Evolutionary conservation across 2,888 invertebrate species (phyloP).

Genomic region (Andrena chrysosceles): DNA sequence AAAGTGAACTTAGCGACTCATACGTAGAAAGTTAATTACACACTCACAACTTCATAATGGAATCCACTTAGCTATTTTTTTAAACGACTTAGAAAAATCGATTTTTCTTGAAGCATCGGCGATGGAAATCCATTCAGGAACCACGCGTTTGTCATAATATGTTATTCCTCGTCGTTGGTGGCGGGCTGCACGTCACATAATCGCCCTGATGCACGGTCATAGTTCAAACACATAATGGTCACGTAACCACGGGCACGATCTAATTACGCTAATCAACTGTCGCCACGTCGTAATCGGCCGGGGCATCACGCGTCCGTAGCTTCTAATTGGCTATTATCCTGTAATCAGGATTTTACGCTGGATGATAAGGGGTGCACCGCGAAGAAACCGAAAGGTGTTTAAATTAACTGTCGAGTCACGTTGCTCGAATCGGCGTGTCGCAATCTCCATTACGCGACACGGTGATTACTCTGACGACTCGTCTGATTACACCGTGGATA

Average conservation of each 20-base stretch:
- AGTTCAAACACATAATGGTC: slow-evolving; percentile 52
- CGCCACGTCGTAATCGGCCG: slow-evolving; percentile 67
- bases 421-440: slow-evolving; percentile 32
- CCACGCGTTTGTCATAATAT: slow-evolving; percentile 29
- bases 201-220: slow-evolving; percentile 27
- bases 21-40: too few species aligned
- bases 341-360: slow-evolving; percentile 50
- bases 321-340: slow-evolving; percentile 58
- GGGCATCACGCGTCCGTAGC: slow-evolving; percentile 37
- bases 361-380: slow-evolving; percentile 12
- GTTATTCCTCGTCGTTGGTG: slow-evolving; percentile 21
- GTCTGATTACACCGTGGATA: slow-evolving; percentile 42
- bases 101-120: neutral
- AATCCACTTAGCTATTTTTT: too few species aligned
- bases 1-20: too few species aligned
- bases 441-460: slow-evolving; percentile 37
- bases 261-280: slow-evolving; percentile 73
- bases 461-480: slow-evolving; percentile 41
- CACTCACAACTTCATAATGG: too few species aligned
- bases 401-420: slow-evolving; percentile 60
- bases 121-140: neutral
- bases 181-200: slow-evolving; percentile 30
- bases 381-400: slow-evolving; percentile 47
- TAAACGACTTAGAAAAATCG: neutral
- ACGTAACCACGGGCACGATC: slow-evolving; percentile 58